Base-by-base conservation (phyloP, 2,888 invertebrate species). In the Poecilobothrus nobilitatus region DNA sequence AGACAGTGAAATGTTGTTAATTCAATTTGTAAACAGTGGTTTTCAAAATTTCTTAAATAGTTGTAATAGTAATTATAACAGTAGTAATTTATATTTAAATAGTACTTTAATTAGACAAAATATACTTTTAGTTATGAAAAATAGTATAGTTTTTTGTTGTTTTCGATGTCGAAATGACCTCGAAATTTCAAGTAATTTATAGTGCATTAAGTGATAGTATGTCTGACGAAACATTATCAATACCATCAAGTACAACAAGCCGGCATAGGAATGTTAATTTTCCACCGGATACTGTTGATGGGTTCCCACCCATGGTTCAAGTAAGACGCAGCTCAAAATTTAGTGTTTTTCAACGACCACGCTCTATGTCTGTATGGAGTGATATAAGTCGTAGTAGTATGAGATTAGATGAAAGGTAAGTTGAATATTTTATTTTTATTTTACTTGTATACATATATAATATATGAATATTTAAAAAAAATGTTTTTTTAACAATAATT, bases 351-450 rank as follows among this genome's bases (percentile, higher is more conserved):
- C 85, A 83, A 71, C 85, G 83, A 79, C 92, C 87, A 2, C 84
- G 89, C 61, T 92, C 92, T 73, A 91, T 92, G 91, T 92, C 92
- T 77, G 92, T 91, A 62, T 92, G 92, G 92, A 92, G 92, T 76
- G 92, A 92, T 78, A 88, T 92, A 78, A 92, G 92, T 76, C 86
- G 92, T 69, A 91, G 91, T 74, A 92, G 91, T 79, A 91, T 91
- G 84, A 87, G 89, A 76, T 85, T 91, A 76, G 82, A 82, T 76
- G 82, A 82, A 76, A 79, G 82, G 82, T 82, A 79, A 76, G 76
- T 53, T 68, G 1, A 62, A 62, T 27, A 27, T 27, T 64, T n/a
- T 62, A n/a, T 9, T 9, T 62, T 9, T 62, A 20, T 62, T 62
- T 9, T 62, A 20, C 9, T 7, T 2, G 9, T n/a, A 44, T 44